These are phyloP conservation scores for Phoenicopterus ruber DNA, from an alignment of 2,113 vertebrate genomes.

Conservation along the genomic window DNA sequence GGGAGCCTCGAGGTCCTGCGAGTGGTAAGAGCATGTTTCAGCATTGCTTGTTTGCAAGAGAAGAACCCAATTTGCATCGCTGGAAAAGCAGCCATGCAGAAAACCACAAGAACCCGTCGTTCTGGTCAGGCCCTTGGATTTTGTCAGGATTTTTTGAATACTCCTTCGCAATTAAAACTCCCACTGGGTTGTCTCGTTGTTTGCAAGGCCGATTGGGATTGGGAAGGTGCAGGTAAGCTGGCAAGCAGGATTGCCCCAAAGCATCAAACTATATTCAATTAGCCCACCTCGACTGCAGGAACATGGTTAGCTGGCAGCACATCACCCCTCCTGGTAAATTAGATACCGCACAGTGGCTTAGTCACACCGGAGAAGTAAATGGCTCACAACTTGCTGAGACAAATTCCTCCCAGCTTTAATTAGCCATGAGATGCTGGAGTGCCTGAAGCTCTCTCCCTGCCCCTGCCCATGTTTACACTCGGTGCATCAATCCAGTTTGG, in stretches of 20 bases:
- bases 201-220: background rate
- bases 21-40: background rate
- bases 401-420: constrained; percentile 46
- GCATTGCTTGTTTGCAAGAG: background rate
- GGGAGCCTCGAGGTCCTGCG: background rate
- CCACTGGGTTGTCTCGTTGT: background rate
- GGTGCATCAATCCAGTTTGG: background rate
- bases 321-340: background rate
- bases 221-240: background rate
- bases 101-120: background rate
- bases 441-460: background rate
- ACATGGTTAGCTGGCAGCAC: constrained; percentile 23
- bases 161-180: background rate
- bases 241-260: background rate
- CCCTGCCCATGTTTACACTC: background rate
- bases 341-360: background rate
- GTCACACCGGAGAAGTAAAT: background rate
- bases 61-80: background rate
- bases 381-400: constrained; percentile 42
- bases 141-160: constrained; percentile 10
- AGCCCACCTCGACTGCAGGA: background rate
- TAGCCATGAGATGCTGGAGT: background rate
- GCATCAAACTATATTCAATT: background rate
- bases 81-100: background rate
- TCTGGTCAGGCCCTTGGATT: background rate